Conservation (phyloP, 1,140 invertebrate species). For the Lethrus apterus region DNA sequence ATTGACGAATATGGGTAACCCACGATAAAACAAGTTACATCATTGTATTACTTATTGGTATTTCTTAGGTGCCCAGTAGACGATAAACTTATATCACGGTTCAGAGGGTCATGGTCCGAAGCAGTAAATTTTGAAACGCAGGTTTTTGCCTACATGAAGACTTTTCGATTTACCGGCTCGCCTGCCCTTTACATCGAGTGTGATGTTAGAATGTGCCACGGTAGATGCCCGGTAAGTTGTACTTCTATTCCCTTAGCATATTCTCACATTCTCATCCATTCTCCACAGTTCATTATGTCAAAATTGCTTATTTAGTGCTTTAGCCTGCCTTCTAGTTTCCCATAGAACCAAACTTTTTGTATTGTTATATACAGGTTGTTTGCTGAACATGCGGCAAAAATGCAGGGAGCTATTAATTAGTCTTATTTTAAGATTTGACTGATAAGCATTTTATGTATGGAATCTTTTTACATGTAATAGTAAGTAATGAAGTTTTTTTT, state of each 20-base stretch:
- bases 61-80: conserved; percentile 78
- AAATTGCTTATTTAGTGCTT: too few relatives aligned
- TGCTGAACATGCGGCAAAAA: too few relatives aligned
- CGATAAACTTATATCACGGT: conserved; percentile 85
- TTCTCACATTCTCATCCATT: too few relatives aligned
- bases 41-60: neutral
- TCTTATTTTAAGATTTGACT: too few relatives aligned
- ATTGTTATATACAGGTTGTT: too few relatives aligned
- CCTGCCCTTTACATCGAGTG: conserved; percentile 91
- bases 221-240: conserved; percentile 71
- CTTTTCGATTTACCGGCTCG: conserved; percentile 87
- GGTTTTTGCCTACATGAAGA: conserved; percentile 92
- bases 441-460: too few relatives aligned
- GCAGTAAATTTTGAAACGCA: conserved; percentile 86
- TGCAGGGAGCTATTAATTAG: too few relatives aligned
- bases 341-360: too few relatives aligned
- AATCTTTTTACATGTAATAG: too few relatives aligned
- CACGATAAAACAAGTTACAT: neutral
- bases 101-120: conserved; percentile 86
- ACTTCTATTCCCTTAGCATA: too few relatives aligned
- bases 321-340: neutral
- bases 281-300: too few relatives aligned
- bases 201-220: conserved; percentile 91
- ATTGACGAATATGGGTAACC: conserved; percentile 85
- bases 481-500: too few relatives aligned